phyloP scores from a whole-genome alignment of 2,113 vertebrate species.

The Coregonus clupeaformis region DNA sequence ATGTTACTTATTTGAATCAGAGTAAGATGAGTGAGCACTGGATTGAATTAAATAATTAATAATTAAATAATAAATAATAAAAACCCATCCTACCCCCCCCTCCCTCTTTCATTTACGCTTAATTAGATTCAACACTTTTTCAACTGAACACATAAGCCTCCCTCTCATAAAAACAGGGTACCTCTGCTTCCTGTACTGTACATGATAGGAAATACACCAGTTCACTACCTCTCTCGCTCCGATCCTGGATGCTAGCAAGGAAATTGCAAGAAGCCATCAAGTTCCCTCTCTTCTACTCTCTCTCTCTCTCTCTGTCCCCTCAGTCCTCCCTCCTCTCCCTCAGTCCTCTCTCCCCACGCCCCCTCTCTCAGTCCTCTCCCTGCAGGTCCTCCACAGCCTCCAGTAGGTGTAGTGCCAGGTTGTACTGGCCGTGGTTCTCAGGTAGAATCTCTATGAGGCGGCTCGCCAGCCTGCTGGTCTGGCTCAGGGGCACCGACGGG shows the following conservation, averaged over 20 bases:
- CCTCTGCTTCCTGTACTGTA: not conserved
- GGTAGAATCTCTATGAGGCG: slow-evolving; percentile 91
- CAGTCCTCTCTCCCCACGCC: no score
- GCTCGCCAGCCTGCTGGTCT: slow-evolving; percentile 82
- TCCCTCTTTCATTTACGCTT: not conserved
- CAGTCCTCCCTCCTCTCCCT: no score
- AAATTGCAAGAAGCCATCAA: no score
- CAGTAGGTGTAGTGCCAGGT: slow-evolving; percentile 87
- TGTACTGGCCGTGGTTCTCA: slow-evolving; percentile 91
- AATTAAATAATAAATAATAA: no score
- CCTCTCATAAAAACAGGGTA: not conserved
- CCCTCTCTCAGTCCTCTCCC: slow-evolving; percentile 50
- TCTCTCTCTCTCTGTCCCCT: not conserved
- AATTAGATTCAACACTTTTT: not conserved
- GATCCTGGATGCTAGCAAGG: no score
- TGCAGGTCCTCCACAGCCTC: slow-evolving; percentile 85
- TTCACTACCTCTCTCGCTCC: not conserved
- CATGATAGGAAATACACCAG: not conserved
- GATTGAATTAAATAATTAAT: slow-evolving; percentile 20
- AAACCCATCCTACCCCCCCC: not conserved
- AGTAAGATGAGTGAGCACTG: slow-evolving; percentile 6
- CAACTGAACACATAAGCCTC: not conserved
- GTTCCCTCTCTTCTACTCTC: not conserved
- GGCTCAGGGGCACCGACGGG: slow-evolving; percentile 78
- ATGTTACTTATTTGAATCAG: no score